A percentile compares a stretch with the other conserved stretches of the same genome.
Evolutionary conservation across 2,113 vertebrate genomes (phyloP).

Genomic region (Corydoras maculifer): DNA sequence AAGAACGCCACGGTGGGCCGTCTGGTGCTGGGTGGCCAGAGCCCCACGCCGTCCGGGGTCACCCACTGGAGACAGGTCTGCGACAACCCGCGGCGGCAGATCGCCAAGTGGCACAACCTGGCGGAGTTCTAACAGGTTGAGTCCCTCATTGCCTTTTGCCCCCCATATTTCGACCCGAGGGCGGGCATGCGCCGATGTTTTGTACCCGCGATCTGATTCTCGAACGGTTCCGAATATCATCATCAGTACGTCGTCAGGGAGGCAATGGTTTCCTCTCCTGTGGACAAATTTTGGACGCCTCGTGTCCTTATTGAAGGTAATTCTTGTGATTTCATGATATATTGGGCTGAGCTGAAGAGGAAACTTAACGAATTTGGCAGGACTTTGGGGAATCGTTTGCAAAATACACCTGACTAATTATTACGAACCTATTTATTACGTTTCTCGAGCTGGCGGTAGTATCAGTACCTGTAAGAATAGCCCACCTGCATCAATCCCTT

Average conservation of each 20-base stretch:
- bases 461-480: too few species aligned
- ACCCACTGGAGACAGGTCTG: conserved; percentile 79
- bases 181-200: too few species aligned
- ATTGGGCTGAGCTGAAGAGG: neutral
- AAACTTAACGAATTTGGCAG: neutral
- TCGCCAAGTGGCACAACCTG: conserved; percentile 81
- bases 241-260: too few species aligned
- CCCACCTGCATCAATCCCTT: too few species aligned
- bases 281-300: neutral
- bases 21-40: conserved; percentile 75
- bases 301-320: neutral
- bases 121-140: conserved; percentile 48
- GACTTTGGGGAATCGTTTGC: neutral
- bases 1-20: conserved; percentile 79
- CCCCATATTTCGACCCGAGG: too few species aligned
- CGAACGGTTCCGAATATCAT: too few species aligned
- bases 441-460: neutral
- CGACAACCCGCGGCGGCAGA: conserved; percentile 66
- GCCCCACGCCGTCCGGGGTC: conserved; percentile 56
- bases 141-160: too few species aligned
- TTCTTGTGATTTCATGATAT: neutral
- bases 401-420: neutral
- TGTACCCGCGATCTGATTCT: too few species aligned
- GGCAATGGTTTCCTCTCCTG: neutral
- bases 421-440: neutral